Base-by-base conservation (phyloP, 2,797 vertebrate species). In the Chelmon rostratus region DNA sequence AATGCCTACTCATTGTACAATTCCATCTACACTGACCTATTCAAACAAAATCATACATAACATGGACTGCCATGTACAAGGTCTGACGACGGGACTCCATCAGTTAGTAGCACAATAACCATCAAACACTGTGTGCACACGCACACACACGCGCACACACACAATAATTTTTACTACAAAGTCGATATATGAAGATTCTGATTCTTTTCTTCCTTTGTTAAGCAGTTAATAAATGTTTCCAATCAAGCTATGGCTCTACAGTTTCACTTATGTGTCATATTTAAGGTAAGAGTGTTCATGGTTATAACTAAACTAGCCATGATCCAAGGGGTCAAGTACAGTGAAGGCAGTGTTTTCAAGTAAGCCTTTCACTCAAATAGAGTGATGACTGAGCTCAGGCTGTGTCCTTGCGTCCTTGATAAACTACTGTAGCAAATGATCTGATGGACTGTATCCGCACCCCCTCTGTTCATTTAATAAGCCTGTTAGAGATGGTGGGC, bases 371-470 rank as follows among this genome's bases (percentile, higher is more conserved):
- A 42, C 18, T 56, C 13, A 23, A 21, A 54, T 12, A 37, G 28
- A 56, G 31, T 61, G 53, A 77, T 70, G 25, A 70, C 63, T 42
- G 47, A 71, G 38, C 56, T 40, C 61, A 70, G 52, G 25, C 66
- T 54, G 52, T 57, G 65, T 70, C 59, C 59, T 69, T 59, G 64
- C 37, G 53, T 58, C 25, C 40, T 50, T 77, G 64, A 77, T 56
- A 69, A 44, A 65, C 46, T 54, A 57, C 38, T 42, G 33, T 33
- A 54, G 37, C 35, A 25, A 35, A 75, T 7, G 49, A 61, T 56
- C 6, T 62, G 49, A 42, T 25, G 35, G 42, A 46, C 57, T 53
- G 73, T 28, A 73, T 68, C 40, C 25, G 37, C 62, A 42, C 18
- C 21, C 47, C 19, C 53, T 75, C n/a, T 19, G 58, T 44, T 57